Evolutionary conservation across 2,888 invertebrate genomes (phyloP), one percentile per base, ranked within the genome.

Genomic region (Platycheirus albimanus): DNA sequence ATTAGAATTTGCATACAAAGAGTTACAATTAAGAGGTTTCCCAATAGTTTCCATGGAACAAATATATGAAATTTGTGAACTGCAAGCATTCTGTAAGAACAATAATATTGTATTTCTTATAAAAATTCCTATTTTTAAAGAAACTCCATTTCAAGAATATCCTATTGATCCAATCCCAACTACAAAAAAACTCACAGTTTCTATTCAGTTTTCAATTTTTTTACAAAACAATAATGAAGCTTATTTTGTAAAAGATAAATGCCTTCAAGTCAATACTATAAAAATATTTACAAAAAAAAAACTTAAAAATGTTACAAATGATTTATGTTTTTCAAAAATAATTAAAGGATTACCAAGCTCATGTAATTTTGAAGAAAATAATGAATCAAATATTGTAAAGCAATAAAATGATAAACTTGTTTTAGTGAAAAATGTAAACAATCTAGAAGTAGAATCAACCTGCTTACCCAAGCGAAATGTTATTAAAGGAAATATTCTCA

Each of bases 11-110:
- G 43, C 43, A 13, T 43, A 43, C 10, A 43, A 43, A 43, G 43
- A 17, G 10, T 6, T 43, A n/a, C 43, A 17, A 13, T 17, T 8
- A 43, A 43, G 17, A 43, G 43, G 43, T n/a, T 43, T 43, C 17
- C 17, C 43, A 3, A 43, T 43, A 43, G 13, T 17, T 3, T 43
- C 43, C 3, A 43, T 43, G 43, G 43, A 43, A n/a, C 43, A 43
- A 17, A 43, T 43, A 43, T 43, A 43, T 43, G 43, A 43, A 43
- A 43, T 43, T 43, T 43, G 43, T 10, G 43, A 43, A 17, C 10
- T 43, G n/a, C 43, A 43, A n/a, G 43, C 43, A 2, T 43, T 43
- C 17, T 43, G 17, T 43, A 43, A 43, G 10, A 43, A 17, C 8
- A 43, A 43, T 43, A 43, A 17, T 10, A 43, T 43, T 5, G 17